These are phyloP conservation scores for Harpalus rufipes DNA, from an alignment of 2,888 invertebrate species.

Conservation along the genomic window DNA sequence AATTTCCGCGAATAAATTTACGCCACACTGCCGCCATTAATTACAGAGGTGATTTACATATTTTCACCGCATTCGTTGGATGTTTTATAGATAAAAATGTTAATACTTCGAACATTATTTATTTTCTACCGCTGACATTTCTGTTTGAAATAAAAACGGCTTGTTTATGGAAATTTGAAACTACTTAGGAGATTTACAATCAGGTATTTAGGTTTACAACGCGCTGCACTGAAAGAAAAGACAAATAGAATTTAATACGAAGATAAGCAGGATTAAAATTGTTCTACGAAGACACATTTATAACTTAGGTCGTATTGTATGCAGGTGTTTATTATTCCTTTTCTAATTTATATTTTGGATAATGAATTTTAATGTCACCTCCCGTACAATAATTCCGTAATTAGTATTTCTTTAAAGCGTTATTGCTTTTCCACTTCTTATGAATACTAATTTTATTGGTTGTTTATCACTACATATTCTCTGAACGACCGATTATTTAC, in stretches of 20 bases:
- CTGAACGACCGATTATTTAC: constrained; percentile 22
- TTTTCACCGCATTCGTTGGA: constrained; percentile 58
- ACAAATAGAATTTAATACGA: constrained; percentile 23
- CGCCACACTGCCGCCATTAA: constrained; percentile 54
- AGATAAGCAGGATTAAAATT: constrained; percentile 41
- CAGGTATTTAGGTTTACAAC: constrained; percentile 42
- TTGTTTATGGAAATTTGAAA: constrained; percentile 48
- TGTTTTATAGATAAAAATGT: constrained; percentile 59
- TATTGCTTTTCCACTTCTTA: constrained; percentile 13
- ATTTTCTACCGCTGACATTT: constrained; percentile 44
- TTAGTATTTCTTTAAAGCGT: constrained; percentile 44
- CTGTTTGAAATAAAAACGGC: constrained; percentile 46
- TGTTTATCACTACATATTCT: constrained; percentile 28
- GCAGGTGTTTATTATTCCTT: neutral
- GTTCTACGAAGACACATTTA: constrained; percentile 1
- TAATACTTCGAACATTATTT: constrained; percentile 55
- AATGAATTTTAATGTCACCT: constrained; percentile 44
- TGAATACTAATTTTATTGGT: constrained; percentile 44
- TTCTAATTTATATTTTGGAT: neutral
- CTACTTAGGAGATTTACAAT: constrained; percentile 44
- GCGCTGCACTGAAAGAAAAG: constrained; percentile 20
- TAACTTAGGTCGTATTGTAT: no score
- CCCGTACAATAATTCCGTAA: constrained; percentile 25
- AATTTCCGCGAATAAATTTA: constrained; percentile 63
- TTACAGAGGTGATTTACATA: constrained; percentile 55